Evolutionary conservation across 2,113 vertebrate species (phyloP).

Genomic region (Merops nubicus): DNA sequence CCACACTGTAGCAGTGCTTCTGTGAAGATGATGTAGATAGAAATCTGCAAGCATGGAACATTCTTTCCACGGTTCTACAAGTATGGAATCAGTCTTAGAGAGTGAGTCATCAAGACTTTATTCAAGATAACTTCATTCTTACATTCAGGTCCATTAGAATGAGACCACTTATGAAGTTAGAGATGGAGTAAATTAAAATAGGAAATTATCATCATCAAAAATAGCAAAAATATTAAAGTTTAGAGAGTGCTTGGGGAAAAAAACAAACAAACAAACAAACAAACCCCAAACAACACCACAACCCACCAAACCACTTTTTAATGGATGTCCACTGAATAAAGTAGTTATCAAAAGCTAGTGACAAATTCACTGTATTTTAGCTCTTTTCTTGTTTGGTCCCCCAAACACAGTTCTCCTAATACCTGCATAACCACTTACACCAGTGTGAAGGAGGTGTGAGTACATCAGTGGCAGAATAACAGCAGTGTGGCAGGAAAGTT

Average conservation of each 20-base stretch:
- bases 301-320: background rate
- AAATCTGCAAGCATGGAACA: background rate
- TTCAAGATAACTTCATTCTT: background rate
- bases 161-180: background rate
- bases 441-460: background rate
- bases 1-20: background rate
- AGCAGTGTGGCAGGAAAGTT: background rate
- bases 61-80: background rate
- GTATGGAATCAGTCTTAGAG: background rate
- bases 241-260: background rate
- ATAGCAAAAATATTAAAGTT: background rate
- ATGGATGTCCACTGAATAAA: background rate
- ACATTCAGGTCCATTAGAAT: background rate
- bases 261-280: too few relatives aligned
- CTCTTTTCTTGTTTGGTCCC: background rate
- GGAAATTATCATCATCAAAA: background rate
- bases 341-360: background rate
- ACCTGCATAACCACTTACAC: background rate
- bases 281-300: too few relatives aligned
- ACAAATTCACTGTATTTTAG: background rate
- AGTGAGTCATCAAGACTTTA: background rate
- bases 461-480: rapidly evolving
- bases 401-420: background rate
- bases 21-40: background rate
- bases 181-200: background rate